Base-by-base conservation (phyloP, 2,113 vertebrate genomes). In the Alaudala cheleensis region DNA sequence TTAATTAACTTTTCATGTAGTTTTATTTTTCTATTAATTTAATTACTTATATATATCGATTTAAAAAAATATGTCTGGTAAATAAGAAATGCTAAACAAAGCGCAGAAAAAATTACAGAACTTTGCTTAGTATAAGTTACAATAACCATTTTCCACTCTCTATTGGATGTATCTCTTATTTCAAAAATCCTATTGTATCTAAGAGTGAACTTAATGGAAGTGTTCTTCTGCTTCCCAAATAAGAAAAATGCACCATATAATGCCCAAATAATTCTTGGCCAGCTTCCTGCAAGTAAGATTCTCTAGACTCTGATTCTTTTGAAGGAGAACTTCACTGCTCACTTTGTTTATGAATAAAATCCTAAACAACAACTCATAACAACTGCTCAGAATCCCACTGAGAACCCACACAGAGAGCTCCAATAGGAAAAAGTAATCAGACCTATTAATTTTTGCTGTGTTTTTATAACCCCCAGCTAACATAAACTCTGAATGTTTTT, bases 401-500 rank as follows among this genome's bases (percentile, higher is more conserved):
- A 66, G 61, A 87, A 81, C 15, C 14, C 69, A 65, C n/a, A 57
- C 22, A 28, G 47, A 76, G 40, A 58, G 1, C 14, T 84, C 83
- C 62, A 87, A 49, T 67, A 88, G 71, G n/a, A 87, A 67, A 93
- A 89, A 57, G 17, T 31, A 91, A 88, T 74, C 58, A 95, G 45
- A 26, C 12, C 21, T 50, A 71, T 72, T 95, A 91, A 69, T 79
- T 92, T 92, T 89, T 71, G 37, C 31, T 71, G 40, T 37, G 40
- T 37, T 92, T 92, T 90, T 76, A 79, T 65, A 93, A 89, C 8
- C 12, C 33, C 33, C 28, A 84, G 14, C 8, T 74, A 60, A 64
- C 19, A 95, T 70, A 81, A 81, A 60, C 14, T 10, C 20, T 69
- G 61, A 66, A 76, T 64, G 14, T 15, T 93, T 95, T 81, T 73